phyloP scores from a whole-genome alignment of 2,797 vertebrate species.

The Phoxinus dragarum region DNA sequence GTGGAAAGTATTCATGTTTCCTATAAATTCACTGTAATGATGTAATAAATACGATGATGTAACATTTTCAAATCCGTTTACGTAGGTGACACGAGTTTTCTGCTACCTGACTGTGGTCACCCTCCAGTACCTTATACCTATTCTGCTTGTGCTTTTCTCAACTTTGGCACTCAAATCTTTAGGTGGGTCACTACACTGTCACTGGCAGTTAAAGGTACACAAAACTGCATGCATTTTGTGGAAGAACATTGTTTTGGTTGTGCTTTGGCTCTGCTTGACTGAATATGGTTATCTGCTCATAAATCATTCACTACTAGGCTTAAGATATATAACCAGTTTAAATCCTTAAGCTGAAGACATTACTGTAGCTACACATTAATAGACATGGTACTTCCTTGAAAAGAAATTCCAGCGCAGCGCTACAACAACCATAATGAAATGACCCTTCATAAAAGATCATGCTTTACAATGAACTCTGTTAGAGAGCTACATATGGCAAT shows the following conservation, averaged over 20 bases:
- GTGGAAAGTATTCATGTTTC: neutral
- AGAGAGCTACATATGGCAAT: no score
- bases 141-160: slow-evolving; percentile 89
- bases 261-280: neutral
- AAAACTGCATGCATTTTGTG: neutral
- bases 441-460: no score
- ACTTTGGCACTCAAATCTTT: slow-evolving; percentile 88
- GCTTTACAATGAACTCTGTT: no score
- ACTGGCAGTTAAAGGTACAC: neutral
- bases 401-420: no score
- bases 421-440: no score
- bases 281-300: neutral
- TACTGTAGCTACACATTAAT: no score
- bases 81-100: slow-evolving; percentile 90
- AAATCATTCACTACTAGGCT: neutral
- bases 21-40: no score
- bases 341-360: no score
- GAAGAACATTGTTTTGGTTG: neutral
- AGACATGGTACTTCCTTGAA: no score
- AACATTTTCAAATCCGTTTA: neutral
- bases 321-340: neutral
- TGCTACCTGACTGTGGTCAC: slow-evolving; percentile 92
- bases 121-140: slow-evolving; percentile 90
- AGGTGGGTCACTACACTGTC: slow-evolving; percentile 74
- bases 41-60: neutral